Conservation (phyloP, 2,797 vertebrate species). For the Gallinago solitaria region DNA sequence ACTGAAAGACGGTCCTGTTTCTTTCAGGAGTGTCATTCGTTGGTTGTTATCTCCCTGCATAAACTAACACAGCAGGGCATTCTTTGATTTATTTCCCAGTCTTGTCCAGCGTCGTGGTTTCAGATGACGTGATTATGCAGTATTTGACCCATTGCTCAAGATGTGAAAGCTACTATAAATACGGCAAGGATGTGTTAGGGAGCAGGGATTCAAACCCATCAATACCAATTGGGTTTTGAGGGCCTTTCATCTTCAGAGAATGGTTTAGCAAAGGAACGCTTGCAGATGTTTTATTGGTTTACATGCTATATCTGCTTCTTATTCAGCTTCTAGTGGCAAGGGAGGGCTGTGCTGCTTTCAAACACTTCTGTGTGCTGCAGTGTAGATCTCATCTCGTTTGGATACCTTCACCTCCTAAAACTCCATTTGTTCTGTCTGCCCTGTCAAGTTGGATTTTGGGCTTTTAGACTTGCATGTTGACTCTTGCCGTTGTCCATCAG, state of each 20-base stretch:
- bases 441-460: neutral
- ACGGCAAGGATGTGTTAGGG: neutral
- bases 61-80: neutral
- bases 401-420: neutral
- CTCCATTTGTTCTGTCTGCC: neutral
- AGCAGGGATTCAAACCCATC: neutral
- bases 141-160: neutral
- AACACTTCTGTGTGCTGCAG: neutral
- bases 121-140: neutral
- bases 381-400: neutral
- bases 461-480: neutral
- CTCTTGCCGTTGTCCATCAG: neutral
- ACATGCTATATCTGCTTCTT: neutral
- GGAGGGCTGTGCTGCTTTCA: neutral
- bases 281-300: neutral
- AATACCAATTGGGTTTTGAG: neutral
- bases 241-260: neutral
- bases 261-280: neutral
- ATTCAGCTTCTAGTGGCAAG: neutral
- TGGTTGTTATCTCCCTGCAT: neutral
- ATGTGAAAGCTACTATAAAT: neutral
- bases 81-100: neutral
- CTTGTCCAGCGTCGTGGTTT: neutral
- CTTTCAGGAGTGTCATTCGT: neutral
- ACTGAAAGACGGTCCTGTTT: neutral